Evolutionary conservation across 2,888 invertebrate species (phyloP).

Genomic region (Dilophus febrilis): DNA sequence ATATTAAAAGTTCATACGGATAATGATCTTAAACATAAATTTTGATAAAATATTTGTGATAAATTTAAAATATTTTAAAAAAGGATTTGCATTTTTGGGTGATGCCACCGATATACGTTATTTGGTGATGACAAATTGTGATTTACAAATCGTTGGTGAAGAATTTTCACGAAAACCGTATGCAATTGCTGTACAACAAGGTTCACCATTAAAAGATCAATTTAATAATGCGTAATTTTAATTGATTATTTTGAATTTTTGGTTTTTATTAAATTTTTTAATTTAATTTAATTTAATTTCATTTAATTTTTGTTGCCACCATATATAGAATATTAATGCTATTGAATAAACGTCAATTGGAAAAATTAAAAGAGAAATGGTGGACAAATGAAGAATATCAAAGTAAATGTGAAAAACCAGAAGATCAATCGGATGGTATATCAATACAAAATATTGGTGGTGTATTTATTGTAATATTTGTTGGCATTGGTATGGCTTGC

Average conservation of each 20-base stretch:
- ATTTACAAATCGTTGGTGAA: slow-evolving; percentile 83
- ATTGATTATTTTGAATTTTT: background rate
- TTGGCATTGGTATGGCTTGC: slow-evolving; percentile 83
- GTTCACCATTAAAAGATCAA: slow-evolving; percentile 83
- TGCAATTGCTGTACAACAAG: slow-evolving; percentile 92
- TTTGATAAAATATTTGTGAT: no score
- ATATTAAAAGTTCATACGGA: no score
- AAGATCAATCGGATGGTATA: slow-evolving; percentile 91
- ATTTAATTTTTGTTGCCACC: background rate
- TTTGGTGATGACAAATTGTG: slow-evolving; percentile 32
- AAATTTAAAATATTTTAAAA: background rate
- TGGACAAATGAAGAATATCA: slow-evolving; percentile 78
- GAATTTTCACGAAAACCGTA: slow-evolving; percentile 96
- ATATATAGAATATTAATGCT: slow-evolving; percentile 67
- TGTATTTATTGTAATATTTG: slow-evolving; percentile 93
- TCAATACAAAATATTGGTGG: slow-evolving; percentile 96
- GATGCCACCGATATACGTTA: slow-evolving; percentile 82
- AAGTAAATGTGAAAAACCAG: slow-evolving; percentile 65
- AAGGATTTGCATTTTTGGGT: slow-evolving; percentile 82
- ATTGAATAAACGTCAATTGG: slow-evolving; percentile 80
- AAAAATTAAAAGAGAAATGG: slow-evolving; percentile 90
- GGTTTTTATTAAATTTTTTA: background rate
- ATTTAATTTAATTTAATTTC: background rate
- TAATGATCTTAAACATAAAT: no score
- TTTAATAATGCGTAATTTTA: slow-evolving; percentile 81